These are phyloP conservation scores for Arremon aurantiirostris DNA, from an alignment of 2,797 vertebrate genomes.

Conservation along the genomic window DNA sequence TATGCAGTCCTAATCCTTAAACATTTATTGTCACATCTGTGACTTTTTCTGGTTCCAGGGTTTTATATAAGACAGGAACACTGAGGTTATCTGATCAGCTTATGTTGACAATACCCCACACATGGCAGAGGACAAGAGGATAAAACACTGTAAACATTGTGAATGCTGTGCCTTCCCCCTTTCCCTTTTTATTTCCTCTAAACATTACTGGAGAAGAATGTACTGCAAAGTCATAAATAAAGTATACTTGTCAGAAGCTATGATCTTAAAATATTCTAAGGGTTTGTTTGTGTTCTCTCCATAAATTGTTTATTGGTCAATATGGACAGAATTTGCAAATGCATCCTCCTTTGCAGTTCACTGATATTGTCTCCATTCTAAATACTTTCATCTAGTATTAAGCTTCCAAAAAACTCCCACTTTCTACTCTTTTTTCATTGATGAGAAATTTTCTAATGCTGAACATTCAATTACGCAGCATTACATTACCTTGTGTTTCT, in stretches of 20 bases:
- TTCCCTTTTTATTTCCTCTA: constrained; percentile 10
- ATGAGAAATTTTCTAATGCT: neutral
- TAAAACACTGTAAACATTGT: neutral
- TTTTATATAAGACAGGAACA: neutral
- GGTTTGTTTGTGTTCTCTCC: constrained; percentile 61
- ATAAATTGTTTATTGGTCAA: constrained; percentile 77
- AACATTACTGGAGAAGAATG: constrained; percentile 48
- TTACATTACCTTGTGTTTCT: neutral
- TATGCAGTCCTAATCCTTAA: neutral
- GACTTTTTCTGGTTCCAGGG: neutral
- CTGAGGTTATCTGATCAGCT: neutral
- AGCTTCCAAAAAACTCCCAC: neutral
- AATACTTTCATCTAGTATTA: neutral
- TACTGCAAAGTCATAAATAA: constrained; percentile 74
- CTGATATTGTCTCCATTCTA: constrained; percentile 27
- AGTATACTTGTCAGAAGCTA: constrained; percentile 72
- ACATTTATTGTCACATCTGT: neutral
- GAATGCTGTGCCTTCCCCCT: neutral
- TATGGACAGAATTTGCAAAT: constrained; percentile 64
- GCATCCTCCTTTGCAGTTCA: constrained; percentile 46
- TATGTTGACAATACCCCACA: neutral
- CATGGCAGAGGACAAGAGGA: neutral
- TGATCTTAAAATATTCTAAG: constrained; percentile 66
- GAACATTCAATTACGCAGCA: neutral
- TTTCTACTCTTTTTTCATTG: neutral